Evolutionary conservation across 2,113 vertebrate species (phyloP).

Genomic region (Scolopax mira): DNA sequence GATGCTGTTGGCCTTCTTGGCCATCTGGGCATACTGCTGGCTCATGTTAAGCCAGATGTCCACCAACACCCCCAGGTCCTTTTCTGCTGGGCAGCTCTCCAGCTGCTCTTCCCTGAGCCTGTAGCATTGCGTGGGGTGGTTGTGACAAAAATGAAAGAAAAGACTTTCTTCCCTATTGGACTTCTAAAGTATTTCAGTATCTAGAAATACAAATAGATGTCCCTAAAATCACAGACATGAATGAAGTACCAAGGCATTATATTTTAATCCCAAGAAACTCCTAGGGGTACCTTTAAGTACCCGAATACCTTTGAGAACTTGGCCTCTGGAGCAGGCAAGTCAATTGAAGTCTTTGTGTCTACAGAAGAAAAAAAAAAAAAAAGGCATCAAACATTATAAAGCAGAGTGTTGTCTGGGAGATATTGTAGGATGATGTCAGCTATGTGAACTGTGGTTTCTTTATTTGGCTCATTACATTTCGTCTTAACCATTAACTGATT

Average conservation of each 20-base stretch:
- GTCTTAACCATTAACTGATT: slow-evolving; percentile 71
- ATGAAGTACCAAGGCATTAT: not conserved
- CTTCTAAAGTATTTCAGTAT: not conserved
- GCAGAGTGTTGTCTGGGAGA: slow-evolving; percentile 70
- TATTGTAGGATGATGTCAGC: slow-evolving; percentile 76
- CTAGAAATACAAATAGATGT: not conserved
- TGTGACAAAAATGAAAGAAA: not conserved
- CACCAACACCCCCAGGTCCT: too few relatives aligned
- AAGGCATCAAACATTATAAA: slow-evolving; percentile 57
- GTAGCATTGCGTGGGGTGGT: too few relatives aligned
- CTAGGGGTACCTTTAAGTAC: not conserved
- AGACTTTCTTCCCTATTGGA: not conserved
- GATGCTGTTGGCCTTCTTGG: too few relatives aligned
- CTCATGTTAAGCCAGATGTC: too few relatives aligned
- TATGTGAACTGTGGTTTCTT: slow-evolving; percentile 74
- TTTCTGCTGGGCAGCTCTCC: too few relatives aligned
- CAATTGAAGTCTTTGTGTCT: slow-evolving; percentile 69
- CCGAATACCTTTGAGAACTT: slow-evolving; percentile 28
- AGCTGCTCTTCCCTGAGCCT: too few relatives aligned
- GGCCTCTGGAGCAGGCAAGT: slow-evolving; percentile 25
- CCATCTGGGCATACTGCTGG: too few relatives aligned
- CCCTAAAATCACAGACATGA: not conserved
- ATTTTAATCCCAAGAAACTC: not conserved
- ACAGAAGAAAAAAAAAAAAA: not conserved
- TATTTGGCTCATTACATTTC: slow-evolving; percentile 72